These are phyloP conservation scores for Agrotis puta DNA, from an alignment of 2,888 invertebrate species.

Conservation along the genomic window DNA sequence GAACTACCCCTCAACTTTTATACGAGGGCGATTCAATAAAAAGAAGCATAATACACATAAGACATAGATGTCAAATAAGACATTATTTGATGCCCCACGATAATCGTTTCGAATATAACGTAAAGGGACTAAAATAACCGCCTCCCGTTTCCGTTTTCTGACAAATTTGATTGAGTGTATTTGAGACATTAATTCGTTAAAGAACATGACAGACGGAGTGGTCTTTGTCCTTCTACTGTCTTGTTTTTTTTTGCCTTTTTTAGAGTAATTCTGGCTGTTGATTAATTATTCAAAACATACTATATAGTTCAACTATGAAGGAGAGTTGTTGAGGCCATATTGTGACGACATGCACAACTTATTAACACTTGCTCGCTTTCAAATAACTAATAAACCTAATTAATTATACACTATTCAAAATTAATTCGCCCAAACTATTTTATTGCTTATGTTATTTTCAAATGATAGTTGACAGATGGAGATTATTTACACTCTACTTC, in stretches of 20 bases:
- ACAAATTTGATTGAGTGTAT: conserved; percentile 35
- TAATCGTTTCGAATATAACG: conserved; percentile 4
- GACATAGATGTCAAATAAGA: conserved; percentile 32
- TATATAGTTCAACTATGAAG: too few relatives aligned
- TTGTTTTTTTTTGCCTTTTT: conserved; percentile 18
- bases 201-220: conserved; percentile 19
- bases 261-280: background rate
- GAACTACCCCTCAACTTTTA: background rate
- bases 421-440: too few relatives aligned
- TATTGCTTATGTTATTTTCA: too few relatives aligned
- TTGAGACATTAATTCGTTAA: conserved; percentile 42
- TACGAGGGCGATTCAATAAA: conserved; percentile 11
- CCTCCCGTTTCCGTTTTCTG: conserved; percentile 8
- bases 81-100: conserved; percentile 13
- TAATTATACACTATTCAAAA: too few relatives aligned
- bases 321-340: too few relatives aligned
- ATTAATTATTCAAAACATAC: too few relatives aligned
- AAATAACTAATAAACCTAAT: too few relatives aligned
- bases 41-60: background rate
- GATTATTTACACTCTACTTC: too few relatives aligned
- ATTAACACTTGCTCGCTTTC: too few relatives aligned
- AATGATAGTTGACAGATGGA: too few relatives aligned
- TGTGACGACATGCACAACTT: too few relatives aligned
- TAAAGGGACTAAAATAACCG: conserved; percentile 13
- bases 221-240: background rate